A percentile compares a stretch with the other conserved stretches of the same genome.
Evolutionary conservation across 1,140 invertebrate genomes (phyloP).

Genomic region (Tetramorium alpestre): DNA sequence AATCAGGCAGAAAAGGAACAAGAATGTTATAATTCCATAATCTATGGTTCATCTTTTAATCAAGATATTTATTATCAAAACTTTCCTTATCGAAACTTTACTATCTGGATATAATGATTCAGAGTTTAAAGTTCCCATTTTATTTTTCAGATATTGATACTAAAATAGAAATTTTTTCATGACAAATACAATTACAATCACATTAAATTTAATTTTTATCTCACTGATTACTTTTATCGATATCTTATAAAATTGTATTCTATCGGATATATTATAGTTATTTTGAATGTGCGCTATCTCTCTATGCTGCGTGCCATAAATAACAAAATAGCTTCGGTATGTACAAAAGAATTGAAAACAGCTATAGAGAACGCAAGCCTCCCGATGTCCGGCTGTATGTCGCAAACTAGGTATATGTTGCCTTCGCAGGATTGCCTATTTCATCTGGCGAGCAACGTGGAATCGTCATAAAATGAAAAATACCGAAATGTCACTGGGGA

Average conservation of each 20-base stretch:
- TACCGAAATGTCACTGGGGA: conserved; percentile 41
- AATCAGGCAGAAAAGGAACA: background rate
- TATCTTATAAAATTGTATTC: background rate
- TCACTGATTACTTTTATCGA: background rate
- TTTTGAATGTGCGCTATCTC: background rate
- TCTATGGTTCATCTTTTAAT: background rate
- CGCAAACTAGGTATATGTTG: background rate
- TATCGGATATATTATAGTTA: background rate
- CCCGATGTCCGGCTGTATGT: background rate
- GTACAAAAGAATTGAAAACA: conserved; percentile 40
- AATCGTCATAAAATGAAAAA: conserved; percentile 45
- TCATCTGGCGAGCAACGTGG: background rate
- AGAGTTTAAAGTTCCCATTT: background rate
- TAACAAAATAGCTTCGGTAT: conserved; percentile 21
- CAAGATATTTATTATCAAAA: background rate
- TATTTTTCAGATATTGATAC: background rate
- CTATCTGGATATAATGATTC: background rate
- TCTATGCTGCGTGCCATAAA: background rate
- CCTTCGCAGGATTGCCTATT: conserved; percentile 2
- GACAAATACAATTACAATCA: background rate
- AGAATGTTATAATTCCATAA: background rate
- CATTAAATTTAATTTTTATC: background rate
- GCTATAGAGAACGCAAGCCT: background rate
- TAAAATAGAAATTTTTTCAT: background rate
- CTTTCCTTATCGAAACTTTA: conserved; percentile 3